Base-by-base conservation (phyloP, 1,140 invertebrate species). In the Drosophila lacteicornis region DNA sequence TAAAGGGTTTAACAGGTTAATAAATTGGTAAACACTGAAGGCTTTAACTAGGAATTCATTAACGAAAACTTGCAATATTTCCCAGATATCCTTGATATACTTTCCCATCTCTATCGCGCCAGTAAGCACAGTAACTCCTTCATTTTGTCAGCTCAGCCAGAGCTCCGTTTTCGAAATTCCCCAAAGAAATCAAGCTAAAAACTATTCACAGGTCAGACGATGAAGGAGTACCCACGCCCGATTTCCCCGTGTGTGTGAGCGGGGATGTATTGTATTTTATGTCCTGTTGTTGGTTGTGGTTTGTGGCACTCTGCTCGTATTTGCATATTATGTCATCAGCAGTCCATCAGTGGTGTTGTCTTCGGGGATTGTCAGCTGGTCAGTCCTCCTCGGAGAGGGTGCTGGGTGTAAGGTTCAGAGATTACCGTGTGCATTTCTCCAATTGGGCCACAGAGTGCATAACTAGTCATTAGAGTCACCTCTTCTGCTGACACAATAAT, bases 301-400 rank as follows among this genome's bases (percentile, higher is more conserved):
- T 80, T 71, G 78, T 49, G 75, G 70, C 51, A 62, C 42, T 79
- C 63, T 58, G 13, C 13, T 22, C 11, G 51, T 40, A 90, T 90
- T 90, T 90, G 85, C 85, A 90, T 90, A 90, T 90, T 90, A 91
- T 90, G 85, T 90, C 85, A 90, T 90, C 85, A 85, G 79, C 58
- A 63, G 83, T 87, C 83, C 83, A 83, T 87, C 83, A 87, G 76
- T 80, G 73, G 68, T 87, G 84, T 83, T 70, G 66, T 65, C 84
- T 79, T 81, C 50, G 65, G 84, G 85, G 85, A 84, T 66, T 53
- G 84, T 67, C 80, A 78, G 76, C 76, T 76, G 84, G 84, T 19
- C 67, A 70, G 22, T 42, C 40, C 49, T 49, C 11, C 3, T 12
- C 30, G n/a, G 6, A 27, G 27, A 11, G 51, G 42, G 22, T 50